These are phyloP conservation scores for Eulemur mongoz DNA, from an alignment of 2,797 vertebrate genomes.

Conservation along the genomic window DNA sequence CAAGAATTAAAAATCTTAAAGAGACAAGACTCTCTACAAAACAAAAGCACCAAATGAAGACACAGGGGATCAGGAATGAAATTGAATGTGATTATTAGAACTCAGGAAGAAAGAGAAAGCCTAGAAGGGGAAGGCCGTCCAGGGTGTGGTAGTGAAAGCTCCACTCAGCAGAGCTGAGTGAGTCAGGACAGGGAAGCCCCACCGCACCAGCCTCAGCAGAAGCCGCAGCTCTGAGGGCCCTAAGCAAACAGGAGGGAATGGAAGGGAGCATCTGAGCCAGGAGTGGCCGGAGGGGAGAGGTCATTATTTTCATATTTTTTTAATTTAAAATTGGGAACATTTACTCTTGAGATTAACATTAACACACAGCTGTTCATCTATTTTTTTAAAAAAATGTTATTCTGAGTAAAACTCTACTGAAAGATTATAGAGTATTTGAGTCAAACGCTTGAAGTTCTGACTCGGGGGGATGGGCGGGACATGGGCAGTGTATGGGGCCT, in stretches of 20 bases:
- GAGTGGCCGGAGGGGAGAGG: not conserved
- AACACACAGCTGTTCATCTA: not conserved
- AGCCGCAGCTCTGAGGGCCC: not conserved
- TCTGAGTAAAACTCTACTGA: not conserved
- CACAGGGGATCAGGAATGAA: not conserved
- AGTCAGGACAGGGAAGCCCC: not conserved
- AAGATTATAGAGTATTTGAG: conserved; percentile 25
- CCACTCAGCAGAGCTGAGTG: not conserved
- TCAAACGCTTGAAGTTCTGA: not conserved
- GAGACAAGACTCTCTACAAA: not conserved
- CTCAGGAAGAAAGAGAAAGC: not conserved
- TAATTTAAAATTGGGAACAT: not conserved
- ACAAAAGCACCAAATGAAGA: conserved; percentile 6
- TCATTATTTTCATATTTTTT: not conserved
- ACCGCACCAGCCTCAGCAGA: not conserved
- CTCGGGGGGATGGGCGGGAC: too few species aligned
- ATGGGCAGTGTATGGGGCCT: too few species aligned
- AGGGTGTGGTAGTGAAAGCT: not conserved
- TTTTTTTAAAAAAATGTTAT: not conserved
- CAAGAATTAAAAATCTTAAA: conserved; percentile 14
- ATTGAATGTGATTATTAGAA: not conserved
- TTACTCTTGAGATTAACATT: not conserved
- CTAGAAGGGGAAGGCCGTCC: not conserved
- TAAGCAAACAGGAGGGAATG: not conserved
- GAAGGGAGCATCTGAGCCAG: not conserved